Percentiles rank a stretch among this genome's conserved stretches.
phyloP scores from a whole-genome alignment of 1,140 invertebrate genomes.

The Maniola jurtina region DNA sequence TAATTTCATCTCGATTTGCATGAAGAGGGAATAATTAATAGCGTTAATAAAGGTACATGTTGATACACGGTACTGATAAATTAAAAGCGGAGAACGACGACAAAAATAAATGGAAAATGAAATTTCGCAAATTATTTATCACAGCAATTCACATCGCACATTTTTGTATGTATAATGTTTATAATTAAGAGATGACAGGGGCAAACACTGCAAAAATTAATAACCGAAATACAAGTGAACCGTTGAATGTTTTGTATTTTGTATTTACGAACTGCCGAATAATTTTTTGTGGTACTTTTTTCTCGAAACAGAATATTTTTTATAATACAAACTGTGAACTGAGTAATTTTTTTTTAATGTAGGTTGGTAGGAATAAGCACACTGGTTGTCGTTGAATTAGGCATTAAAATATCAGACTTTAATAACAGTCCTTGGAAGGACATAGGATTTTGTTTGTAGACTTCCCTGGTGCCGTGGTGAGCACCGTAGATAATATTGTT shows the following conservation, averaged over 20 bases:
- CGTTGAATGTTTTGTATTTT: slow-evolving; percentile 6
- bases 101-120: slow-evolving; percentile 13
- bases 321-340: too few species aligned
- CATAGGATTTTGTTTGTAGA: too few species aligned
- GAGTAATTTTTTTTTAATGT: too few species aligned
- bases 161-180: slow-evolving; percentile 5
- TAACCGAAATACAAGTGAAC: slow-evolving; percentile 10
- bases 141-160: slow-evolving; percentile 6
- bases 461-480: too few species aligned
- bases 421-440: too few species aligned
- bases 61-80: slow-evolving; percentile 12
- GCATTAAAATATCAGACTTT: too few species aligned
- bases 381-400: too few species aligned
- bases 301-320: too few species aligned
- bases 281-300: too few species aligned
- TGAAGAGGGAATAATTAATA: slow-evolving; percentile 16
- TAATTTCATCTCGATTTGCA: slow-evolving; percentile 16
- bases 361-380: too few species aligned
- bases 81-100: neutral
- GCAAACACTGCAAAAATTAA: slow-evolving; percentile 11
- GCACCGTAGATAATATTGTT: too few species aligned
- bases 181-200: slow-evolving; percentile 14
- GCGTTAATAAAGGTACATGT: slow-evolving; percentile 11
- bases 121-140: slow-evolving; percentile 11
- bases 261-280: neutral